Base-by-base conservation (phyloP, 2,888 invertebrate genomes). In the Tiphia femorata region DNA sequence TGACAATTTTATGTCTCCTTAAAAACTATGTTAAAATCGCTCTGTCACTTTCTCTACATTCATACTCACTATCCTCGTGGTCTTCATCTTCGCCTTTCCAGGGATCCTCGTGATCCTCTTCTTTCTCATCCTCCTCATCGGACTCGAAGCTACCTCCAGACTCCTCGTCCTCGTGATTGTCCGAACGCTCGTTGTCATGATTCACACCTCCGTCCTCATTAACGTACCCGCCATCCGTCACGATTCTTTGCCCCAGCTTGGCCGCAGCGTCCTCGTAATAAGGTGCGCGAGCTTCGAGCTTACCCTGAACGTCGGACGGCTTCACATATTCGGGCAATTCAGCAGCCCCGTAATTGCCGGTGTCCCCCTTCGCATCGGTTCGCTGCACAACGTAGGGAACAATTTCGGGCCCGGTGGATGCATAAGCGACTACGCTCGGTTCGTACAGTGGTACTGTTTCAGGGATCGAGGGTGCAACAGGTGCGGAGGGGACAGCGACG, bases 211-310 rank as follows among this genome's bases (percentile, higher is more conserved):
- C 35, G 29, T 59, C 42, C n/a, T 12, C 38, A n/a, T 29, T 21
- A 1, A 7, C 19, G 1, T 46, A 27, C 5, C 23, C 29, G 1
- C 40, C 43, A 8, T 49, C 46, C n/a, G n/a, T n/a, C n/a, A n/a
- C n/a, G n/a, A n/a, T n/a, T n/a, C n/a, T n/a, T n/a, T n/a, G n/a
- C n/a, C n/a, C n/a, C n/a, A n/a, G 67, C 3, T 66, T 77, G 3
- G 60, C 70, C 19, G 75, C 58, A n/a, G 75, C 77, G 7, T 72
- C 80, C 30, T 20, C 48, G 20, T 67, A 54, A 44, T 70, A 63
- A 1, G 58, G 49, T 1, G 55, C 53, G 2, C 49, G 51, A 17
- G 70, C 54, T 33, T 14, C n/a, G n/a, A n/a, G n/a, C n/a, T n/a
- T n/a, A n/a, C n/a, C n/a, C n/a, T n/a, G n/a, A 27, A 49, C 42